Evolutionary conservation across 2,113 vertebrate species (phyloP), one percentile per base, ranked within the genome.

Genomic region (Bubo bubo): DNA sequence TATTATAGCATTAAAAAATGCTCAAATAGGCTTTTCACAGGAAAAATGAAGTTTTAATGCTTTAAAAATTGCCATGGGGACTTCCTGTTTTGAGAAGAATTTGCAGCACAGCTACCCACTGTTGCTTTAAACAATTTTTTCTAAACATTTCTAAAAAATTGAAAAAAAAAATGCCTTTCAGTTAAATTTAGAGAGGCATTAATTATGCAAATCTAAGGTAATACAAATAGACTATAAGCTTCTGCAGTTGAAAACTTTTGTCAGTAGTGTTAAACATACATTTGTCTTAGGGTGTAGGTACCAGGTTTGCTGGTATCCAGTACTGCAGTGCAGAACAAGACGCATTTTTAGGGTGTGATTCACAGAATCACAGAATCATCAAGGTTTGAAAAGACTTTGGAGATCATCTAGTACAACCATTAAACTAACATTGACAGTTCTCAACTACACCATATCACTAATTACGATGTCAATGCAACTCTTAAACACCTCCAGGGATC

Each of bases 1-100:
- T 96, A 96, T 92, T 96, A 95, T 66, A 94, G 26, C 80, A 96
- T 91, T 97, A 94, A 93, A 95, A 94, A 90, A 91, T 87, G 68
- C 63, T 85, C 66, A 92, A 79, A 96, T 60, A 91, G 71, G 10
- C 11, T 86, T 93, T 97, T 96, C 79, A 79, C 22, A 35, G 18
- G 34, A 41, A 96, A 96, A 97, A 95, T 84, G 21, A 88, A 73
- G 74, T 71, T 76, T 76, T 91, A 94, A 92, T 89, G 60, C 20
- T 90, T 90, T 18, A 88, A 93, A 96, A 81, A 86, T 94, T 85
- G 68, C 71, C 85, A 63, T 74, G 12, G 94, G 77, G 43, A 86
- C 59, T 88, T 84, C 37, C 14, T 93, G 60, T 72, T 89, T 88
- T 85, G 59, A 93, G 84, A 60, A 91, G 88, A 86, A 86, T 32